Evolutionary conservation across 2,888 invertebrate genomes (phyloP), one percentile per base, ranked within the genome.

Genomic region (Hartigia nigra): DNA sequence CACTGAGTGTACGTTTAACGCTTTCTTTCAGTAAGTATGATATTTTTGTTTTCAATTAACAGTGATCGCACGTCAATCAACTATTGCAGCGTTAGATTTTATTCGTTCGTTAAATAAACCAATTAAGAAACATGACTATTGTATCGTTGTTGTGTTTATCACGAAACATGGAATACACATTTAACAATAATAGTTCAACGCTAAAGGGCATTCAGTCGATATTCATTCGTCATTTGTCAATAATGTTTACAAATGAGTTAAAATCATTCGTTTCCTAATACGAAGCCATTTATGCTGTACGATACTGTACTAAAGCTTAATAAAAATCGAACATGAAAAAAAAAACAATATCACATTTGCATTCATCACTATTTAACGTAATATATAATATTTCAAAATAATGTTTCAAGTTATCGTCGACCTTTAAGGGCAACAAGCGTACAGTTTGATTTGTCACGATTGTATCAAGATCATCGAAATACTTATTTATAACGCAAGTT

Each of bases 291-390:
- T 9, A 55, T 23, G 9, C 14, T 39, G 5, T 9, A 55, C 23
- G 55, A 55, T 55, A 55, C 55, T 55, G 55, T 55, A 55, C 9
- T 55, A 55, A 55, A 23, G 23, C 55, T 55, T 55, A 55, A 55
- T 55, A 55, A 55, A 55, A 55, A 55, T 55, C 55, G 23, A 55
- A 55, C 23, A 55, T 23, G 55, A 55, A 55, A 55, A 78, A 78
- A 80, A 81, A 80, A 80, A 82, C 82, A 83, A 82, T 84, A 84
- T 84, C 84, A 84, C 84, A 84, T 82, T 83, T 82, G 79, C 80
- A 81, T 81, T 82, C 80, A 79, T 82, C 80, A 81, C 80, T 55
- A 55, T 55, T 55, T 55, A 55, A 55, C 55, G 55, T 55, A 55
- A 55, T 23, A 55, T 55, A 55, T 55, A 55, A 23, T 55, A 55